A percentile compares a stretch with the other conserved stretches of the same genome.
phyloP scores from a whole-genome alignment of 2,797 vertebrate genomes.

The Hippopotamyrus pictus region DNA sequence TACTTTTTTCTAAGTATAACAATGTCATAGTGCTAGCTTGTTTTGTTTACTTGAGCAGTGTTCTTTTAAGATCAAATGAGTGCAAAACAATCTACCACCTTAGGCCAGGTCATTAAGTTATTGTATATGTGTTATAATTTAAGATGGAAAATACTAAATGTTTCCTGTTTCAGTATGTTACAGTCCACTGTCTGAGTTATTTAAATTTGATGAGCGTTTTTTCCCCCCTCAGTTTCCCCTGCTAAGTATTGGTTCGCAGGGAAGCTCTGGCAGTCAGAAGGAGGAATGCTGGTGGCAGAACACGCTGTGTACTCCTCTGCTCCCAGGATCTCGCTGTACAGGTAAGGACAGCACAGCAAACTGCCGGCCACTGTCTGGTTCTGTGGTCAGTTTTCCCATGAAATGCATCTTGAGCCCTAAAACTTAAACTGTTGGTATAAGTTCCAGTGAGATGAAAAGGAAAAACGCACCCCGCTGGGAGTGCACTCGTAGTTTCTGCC shows the following conservation, averaged over 20 bases:
- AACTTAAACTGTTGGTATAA: neutral
- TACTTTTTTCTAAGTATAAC: neutral
- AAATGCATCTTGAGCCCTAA: neutral
- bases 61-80: neutral
- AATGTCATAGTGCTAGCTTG: neutral
- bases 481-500: neutral
- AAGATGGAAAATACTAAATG: neutral
- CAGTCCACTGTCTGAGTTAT: neutral
- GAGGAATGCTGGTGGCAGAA: constrained; percentile 96
- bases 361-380: neutral
- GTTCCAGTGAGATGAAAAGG: neutral
- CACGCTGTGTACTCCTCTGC: constrained; percentile 83
- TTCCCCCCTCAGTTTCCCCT: constrained; percentile 69
- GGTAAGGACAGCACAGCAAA: constrained; percentile 59
- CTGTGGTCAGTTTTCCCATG: neutral
- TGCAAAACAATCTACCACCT: neutral
- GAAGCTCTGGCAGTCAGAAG: constrained; percentile 72
- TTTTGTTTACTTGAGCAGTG: neutral
- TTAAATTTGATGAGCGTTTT: constrained; percentile 25
- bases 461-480: neutral
- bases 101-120: neutral
- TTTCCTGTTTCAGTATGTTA: neutral
- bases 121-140: neutral
- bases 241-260: constrained; percentile 74
- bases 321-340: constrained; percentile 86